Evolutionary conservation across 2,797 vertebrate genomes (phyloP).

Genomic region (Pseudomugil tenellus): DNA sequence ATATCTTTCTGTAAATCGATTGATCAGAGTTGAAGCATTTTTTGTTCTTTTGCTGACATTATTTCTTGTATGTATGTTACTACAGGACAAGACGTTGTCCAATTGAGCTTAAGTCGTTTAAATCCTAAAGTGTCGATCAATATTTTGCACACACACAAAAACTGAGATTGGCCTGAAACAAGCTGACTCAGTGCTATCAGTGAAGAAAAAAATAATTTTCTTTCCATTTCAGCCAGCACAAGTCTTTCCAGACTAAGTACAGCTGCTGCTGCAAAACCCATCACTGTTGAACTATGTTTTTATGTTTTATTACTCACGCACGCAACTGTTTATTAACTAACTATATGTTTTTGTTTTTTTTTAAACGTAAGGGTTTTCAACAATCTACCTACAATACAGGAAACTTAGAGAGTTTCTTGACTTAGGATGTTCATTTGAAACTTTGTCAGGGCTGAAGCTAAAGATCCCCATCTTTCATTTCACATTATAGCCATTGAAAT

Average conservation of each 20-base stretch:
- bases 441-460: slow-evolving; percentile 1
- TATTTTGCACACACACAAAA: not conserved
- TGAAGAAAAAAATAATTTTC: not conserved
- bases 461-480: not conserved
- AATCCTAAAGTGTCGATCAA: not conserved
- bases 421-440: not conserved
- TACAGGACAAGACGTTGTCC: not conserved
- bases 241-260: not conserved
- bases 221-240: not conserved
- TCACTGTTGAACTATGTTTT: not conserved
- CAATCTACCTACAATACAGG: not conserved
- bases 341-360: not conserved
- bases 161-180: not conserved
- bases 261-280: not conserved
- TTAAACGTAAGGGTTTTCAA: slow-evolving; percentile 6
- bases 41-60: not conserved
- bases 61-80: not conserved
- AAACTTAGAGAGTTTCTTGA: not conserved
- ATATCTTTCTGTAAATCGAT: not conserved
- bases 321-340: not conserved
- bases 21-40: not conserved
- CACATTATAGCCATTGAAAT: slow-evolving; percentile 4
- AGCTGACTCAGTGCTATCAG: not conserved
- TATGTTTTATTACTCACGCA: not conserved
- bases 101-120: not conserved